phyloP scores from a whole-genome alignment of 2,888 invertebrate species.

The Suillia variegata region DNA sequence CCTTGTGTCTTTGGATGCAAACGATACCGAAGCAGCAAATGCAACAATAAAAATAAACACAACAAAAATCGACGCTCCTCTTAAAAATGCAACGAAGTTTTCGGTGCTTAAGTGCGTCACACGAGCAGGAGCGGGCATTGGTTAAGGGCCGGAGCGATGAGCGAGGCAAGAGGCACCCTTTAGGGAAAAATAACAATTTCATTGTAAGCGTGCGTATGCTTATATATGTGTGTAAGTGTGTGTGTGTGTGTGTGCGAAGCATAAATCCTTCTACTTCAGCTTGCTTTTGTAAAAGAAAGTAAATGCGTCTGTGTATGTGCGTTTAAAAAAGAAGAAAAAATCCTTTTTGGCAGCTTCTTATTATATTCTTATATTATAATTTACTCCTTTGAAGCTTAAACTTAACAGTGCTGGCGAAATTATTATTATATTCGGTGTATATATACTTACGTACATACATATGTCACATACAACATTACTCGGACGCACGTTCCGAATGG shows the following conservation, averaged over 20 bases:
- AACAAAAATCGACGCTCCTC: not conserved
- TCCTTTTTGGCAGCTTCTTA: not conserved
- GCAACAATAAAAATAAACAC: not conserved
- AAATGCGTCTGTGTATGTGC: not conserved
- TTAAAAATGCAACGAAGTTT: conserved; percentile 29
- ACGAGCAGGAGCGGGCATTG: not conserved
- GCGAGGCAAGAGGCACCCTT: not conserved
- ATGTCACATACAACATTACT: too few species aligned
- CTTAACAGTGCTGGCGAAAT: too few species aligned
- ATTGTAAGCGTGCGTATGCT: conserved; percentile 10
- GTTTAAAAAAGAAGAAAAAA: not conserved
- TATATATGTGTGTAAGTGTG: not conserved
- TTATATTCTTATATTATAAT: not conserved
- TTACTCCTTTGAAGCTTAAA: too few species aligned
- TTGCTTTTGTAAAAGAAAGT: not conserved
- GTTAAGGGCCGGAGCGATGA: not conserved
- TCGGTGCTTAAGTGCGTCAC: conserved; percentile 20
- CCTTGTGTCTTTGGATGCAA: conserved; percentile 5
- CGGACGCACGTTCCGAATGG: too few species aligned
- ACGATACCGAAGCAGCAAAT: not conserved
- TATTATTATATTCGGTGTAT: too few species aligned
- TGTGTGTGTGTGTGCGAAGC: not conserved
- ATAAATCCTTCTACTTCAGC: not conserved
- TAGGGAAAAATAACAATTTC: conserved; percentile 3
- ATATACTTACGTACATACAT: too few species aligned